Evolutionary conservation across 2,113 vertebrate species (phyloP).

Genomic region (Oncorhynchus masou): DNA sequence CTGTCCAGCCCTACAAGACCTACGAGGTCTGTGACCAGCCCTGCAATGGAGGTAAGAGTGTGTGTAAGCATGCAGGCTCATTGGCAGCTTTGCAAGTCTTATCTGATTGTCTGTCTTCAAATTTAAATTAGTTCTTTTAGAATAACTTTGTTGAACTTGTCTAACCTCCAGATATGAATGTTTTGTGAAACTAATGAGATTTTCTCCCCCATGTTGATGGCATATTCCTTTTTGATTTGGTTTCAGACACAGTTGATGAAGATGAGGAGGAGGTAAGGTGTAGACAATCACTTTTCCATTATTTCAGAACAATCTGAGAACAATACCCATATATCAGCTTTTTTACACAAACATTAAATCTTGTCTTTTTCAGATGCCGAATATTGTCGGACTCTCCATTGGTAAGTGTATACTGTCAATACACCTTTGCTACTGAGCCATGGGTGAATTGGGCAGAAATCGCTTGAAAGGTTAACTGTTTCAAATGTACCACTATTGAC

Average conservation of each 20-base stretch:
- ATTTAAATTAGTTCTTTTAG: not conserved
- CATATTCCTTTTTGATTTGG: not conserved
- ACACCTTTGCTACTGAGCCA: too few species aligned
- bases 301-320: not conserved
- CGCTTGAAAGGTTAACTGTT: too few species aligned
- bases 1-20: constrained; percentile 84
- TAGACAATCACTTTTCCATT: not conserved
- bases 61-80: too few species aligned
- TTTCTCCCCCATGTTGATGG: not conserved
- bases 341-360: not conserved
- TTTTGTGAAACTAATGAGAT: not conserved
- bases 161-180: not conserved
- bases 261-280: constrained; percentile 72
- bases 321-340: not conserved
- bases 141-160: not conserved
- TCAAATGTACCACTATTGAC: too few species aligned
- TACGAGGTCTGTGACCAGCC: constrained; percentile 85
- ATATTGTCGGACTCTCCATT: constrained; percentile 69
- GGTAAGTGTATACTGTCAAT: constrained; percentile 53
- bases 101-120: not conserved
- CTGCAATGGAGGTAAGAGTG: constrained; percentile 53
- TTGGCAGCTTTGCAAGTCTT: not conserved
- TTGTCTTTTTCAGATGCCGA: constrained; percentile 65
- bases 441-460: not conserved
- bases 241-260: constrained; percentile 60